Evolutionary conservation across 2,113 vertebrate genomes (phyloP).

Genomic region (Genyomyrus donnyi): DNA sequence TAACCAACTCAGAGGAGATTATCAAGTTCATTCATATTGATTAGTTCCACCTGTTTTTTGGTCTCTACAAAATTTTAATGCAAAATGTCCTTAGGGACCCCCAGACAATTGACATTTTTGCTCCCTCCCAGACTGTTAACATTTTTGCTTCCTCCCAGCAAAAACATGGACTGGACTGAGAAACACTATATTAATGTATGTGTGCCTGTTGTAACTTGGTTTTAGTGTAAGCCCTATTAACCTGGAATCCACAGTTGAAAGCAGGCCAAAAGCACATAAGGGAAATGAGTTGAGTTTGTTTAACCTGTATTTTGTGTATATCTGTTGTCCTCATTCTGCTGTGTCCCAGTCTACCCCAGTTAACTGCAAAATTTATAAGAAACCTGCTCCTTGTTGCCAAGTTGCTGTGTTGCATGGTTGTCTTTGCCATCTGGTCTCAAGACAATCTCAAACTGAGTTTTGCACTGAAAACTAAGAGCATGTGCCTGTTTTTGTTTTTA

Average conservation of each 20-base stretch:
- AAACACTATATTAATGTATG: background rate
- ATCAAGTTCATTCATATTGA: background rate
- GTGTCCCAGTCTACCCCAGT: background rate
- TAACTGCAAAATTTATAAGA: background rate
- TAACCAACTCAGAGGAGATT: background rate
- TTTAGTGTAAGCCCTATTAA: background rate
- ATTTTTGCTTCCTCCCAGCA: background rate
- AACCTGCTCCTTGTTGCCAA: background rate
- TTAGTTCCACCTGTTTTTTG: background rate
- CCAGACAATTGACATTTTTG: too few relatives aligned
- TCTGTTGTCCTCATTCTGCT: background rate
- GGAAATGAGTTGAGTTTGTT: background rate
- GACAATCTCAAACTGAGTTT: background rate
- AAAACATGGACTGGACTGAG: background rate
- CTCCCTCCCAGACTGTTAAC: background rate
- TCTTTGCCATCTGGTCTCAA: background rate
- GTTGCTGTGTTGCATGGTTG: background rate
- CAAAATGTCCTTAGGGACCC: background rate
- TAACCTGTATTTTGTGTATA: background rate
- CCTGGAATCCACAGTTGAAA: background rate
- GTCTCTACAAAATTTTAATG: background rate
- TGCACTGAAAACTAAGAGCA: conserved; percentile 15
- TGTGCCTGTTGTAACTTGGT: background rate
- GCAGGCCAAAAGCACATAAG: background rate
- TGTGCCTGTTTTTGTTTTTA: conserved; percentile 27